Evolutionary conservation across 2,113 vertebrate species (phyloP), one percentile per base, ranked within the genome.

Genomic region (Nerophis ophidion): DNA sequence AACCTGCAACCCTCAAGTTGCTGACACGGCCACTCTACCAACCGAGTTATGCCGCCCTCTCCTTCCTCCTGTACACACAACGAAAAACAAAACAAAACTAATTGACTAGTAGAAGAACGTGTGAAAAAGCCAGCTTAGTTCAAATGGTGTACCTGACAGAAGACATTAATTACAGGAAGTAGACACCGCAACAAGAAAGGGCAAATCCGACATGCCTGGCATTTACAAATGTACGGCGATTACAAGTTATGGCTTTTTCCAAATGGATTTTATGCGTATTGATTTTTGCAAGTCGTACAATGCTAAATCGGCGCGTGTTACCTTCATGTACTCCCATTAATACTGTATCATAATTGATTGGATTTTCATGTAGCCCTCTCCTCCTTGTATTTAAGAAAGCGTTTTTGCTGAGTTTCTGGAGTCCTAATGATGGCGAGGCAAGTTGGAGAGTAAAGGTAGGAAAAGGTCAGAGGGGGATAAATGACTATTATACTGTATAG

Each of bases 391-490:
- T 70, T 68, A 57, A 66, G 15, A 16, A 36, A 40, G n/a, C 9
- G 50, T 57, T 69, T 44, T 48, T 33, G 48, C 61, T 11, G 61
- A 48, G 57, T 9, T 15, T 68, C 66, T 72, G 40, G 60, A 70
- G 58, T 56, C 66, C 60, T 75, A 71, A 79, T 79, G 75, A 78
- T 77, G 73, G 76, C 71, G 63, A 80, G 75, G 69, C 76, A 75
- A 57, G 76, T 73, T 74, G 69, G 68, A 63, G 77, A 84, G 73
- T 71, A 70, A 84, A 80, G 70, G 63, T 69, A 81, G 67, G 73
- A 71, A 67, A 72, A 83, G 82, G 65, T 76, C 78, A 77, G 5
- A 5, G 73, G 71, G 76, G 80, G 80, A 81, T 68, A 61, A 71
- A 83, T 79, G 79, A 75, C 76, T 77, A 68, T 77, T 75, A 81